These are phyloP conservation scores for Otus sunia DNA, from an alignment of 2,113 vertebrate species.

Conservation along the genomic window DNA sequence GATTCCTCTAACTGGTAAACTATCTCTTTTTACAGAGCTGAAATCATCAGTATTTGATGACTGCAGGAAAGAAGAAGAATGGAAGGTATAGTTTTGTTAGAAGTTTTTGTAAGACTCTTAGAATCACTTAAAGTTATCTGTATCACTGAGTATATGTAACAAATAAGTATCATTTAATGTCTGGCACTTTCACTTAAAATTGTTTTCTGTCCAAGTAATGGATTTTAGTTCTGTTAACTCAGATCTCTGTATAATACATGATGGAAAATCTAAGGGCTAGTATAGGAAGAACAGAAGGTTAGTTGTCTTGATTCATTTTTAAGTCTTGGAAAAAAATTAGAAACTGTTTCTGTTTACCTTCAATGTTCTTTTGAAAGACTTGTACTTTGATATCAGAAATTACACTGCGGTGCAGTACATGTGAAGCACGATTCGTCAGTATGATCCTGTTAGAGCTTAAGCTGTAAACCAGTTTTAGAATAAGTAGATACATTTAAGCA, in stretches of 20 bases:
- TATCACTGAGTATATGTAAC: neutral
- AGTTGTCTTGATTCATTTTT: neutral
- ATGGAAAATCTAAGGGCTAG: neutral
- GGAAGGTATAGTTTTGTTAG: slow-evolving; percentile 73
- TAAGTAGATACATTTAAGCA: neutral
- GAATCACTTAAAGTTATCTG: neutral
- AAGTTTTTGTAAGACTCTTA: neutral
- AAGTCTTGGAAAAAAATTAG: neutral
- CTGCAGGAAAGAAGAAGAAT: slow-evolving; percentile 77
- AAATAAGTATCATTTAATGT: neutral
- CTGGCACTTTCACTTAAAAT: neutral
- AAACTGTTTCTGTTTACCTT: neutral
- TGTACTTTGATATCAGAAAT: neutral
- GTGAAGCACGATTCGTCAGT: neutral
- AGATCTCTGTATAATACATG: neutral
- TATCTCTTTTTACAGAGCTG: slow-evolving; percentile 66
- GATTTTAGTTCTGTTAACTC: neutral
- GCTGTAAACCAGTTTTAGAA: neutral
- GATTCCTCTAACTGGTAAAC: neutral
- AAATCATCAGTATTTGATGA: slow-evolving; percentile 78
- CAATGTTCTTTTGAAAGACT: neutral
- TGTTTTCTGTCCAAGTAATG: neutral
- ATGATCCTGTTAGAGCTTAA: neutral
- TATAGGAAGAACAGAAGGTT: neutral
- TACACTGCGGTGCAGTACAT: neutral